Evolutionary conservation across 30 jellyfish, hydroid and myxozoan genomes (phyloP), one percentile per base, ranked within the genome.

Genomic region (Aurelia sp.): DNA sequence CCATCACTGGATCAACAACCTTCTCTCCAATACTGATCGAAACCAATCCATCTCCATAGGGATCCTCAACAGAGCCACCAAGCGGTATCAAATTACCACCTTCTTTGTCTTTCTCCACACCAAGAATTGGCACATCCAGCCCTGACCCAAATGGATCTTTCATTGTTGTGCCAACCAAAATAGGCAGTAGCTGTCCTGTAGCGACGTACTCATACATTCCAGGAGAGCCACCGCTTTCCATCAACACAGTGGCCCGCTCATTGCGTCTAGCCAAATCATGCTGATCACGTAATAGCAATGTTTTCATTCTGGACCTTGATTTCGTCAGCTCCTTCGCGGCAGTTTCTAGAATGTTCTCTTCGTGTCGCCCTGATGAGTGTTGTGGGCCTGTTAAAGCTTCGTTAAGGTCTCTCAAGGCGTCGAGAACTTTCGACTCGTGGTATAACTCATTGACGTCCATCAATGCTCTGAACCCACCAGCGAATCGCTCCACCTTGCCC

Each of bases 101-200:
- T 15, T 78, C 96, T 50, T 84, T 88, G 91, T 88, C 91, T 27
- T 89, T 84, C 50, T 88, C 99, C 8, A 94, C 96, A 5, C 99
- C 97, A 48, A 94, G 86, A 33, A 94, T 94, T 20, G 99, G 99
- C 58, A 94, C 99, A 78, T 85, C 94, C 77, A 94, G 50, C 19
- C 97, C 99, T 22, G 99, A 94, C n/a, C 99, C 99, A 55, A 91
- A 88, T 21, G 97, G 97, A 38, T 94, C 99, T 65, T 83, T 82
- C 99, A 94, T 94, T 22, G 89, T 69, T 58, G 96, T 89, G 3
- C 99, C 99, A 48, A 94, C 96, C 19, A 94, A 53, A 17, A 94
- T 94, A 24, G 99, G 99, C 74, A 94, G 74, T 82, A 89, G 71
- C 61, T 94, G 99, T 6, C 99, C 99, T 27, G 97, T 94, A 13